Base-by-base conservation (phyloP, 37 sponge, comb jelly and placozoan species). In the Geodia barretti region DNA sequence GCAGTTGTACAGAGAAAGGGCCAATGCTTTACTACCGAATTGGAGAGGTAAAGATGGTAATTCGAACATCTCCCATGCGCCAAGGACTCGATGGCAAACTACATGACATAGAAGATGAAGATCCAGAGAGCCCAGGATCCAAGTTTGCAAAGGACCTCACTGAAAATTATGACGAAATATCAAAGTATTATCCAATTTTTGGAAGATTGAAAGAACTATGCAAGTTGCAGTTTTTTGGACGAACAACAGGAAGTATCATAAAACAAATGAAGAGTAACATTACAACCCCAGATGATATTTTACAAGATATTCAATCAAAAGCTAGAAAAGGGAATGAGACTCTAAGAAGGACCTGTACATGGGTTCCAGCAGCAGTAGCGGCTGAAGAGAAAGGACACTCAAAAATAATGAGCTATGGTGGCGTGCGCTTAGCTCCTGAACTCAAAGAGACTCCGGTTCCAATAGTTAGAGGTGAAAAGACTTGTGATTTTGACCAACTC, bases 351-450 rank as follows among this genome's bases (percentile, higher is more conserved):
- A n/a, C 68, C 2, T 83, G 84, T 39, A 74, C 72, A 29, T 90
- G 90, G 90, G 90, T 90, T 5, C 90, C 90, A 39, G 90, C 90
- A 54, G 90, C 90, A 37, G 23, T 90, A 24, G n/a, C 30, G 0
- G 37, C 40, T 33, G 77, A 79, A 33, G 70, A 71, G n/a, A 59
- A 64, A 23, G 32, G 20, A 1, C 9, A 34, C 29, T 9, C 9
- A 8, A 21, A 29, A 0, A 37, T 1, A 17, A 0, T 90, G 35
- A 72, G 81, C 28, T 90, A 90, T 84, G 90, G 90, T 73, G 90
- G 90, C n/a, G 90, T 90, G 23, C 33, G 79, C 30, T 1, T 90
- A 40, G 62, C 72, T 62, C 90, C 90, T 29, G 30, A 84, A 7
- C 9, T 89, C 14, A 41, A 43, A 29, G 25, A 28, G 2, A 67